Evolutionary conservation across 2,888 invertebrate species (phyloP).

Genomic region (Phalera bucephala): DNA sequence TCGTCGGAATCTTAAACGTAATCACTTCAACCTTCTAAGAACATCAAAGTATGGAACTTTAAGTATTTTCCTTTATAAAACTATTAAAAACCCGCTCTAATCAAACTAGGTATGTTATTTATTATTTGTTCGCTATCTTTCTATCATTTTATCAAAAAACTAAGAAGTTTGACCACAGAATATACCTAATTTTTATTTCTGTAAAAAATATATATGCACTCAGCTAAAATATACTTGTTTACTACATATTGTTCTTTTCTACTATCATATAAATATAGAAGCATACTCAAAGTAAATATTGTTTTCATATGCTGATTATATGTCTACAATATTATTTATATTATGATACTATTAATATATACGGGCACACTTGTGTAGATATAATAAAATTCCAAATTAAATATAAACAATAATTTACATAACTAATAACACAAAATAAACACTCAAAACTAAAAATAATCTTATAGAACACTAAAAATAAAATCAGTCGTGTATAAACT

Average conservation of each 20-base stretch:
- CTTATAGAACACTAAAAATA: constrained; percentile 64
- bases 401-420: constrained; percentile 45
- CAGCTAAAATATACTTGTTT: constrained; percentile 60
- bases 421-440: constrained; percentile 66
- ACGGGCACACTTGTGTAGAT: constrained; percentile 76
- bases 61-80: constrained; percentile 10
- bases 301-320: constrained; percentile 67
- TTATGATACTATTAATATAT: constrained; percentile 66
- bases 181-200: constrained; percentile 22
- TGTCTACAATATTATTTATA: constrained; percentile 66
- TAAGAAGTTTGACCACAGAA: background rate
- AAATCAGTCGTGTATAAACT: constrained; percentile 60
- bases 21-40: constrained; percentile 14
- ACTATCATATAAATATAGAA: constrained; percentile 70
- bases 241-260: constrained; percentile 64
- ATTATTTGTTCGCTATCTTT: constrained; percentile 16
- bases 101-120: constrained; percentile 17
- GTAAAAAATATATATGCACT: constrained; percentile 53
- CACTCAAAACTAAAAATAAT: constrained; percentile 61
- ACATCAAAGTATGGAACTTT: constrained; percentile 13
- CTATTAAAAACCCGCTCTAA: constrained; percentile 19
- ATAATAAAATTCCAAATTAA: constrained; percentile 47
- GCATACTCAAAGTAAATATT: constrained; percentile 75
- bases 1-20: constrained; percentile 14
- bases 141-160: constrained; percentile 3